Evolutionary conservation across 1,140 invertebrate species (phyloP).

Genomic region (Ladona fulva): DNA sequence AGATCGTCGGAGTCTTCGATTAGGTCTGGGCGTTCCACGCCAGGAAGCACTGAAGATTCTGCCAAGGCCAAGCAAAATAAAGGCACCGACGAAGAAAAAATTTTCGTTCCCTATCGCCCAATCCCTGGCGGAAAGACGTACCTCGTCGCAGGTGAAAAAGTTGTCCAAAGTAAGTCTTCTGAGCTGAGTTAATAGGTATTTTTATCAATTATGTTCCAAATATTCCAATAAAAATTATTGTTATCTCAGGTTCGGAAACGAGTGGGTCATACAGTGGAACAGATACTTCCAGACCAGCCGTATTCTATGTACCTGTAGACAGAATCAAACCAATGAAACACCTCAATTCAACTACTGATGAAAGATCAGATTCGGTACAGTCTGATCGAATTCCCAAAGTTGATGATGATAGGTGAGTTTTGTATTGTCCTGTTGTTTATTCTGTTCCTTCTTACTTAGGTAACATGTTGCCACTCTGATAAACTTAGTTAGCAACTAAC

Average conservation of each 20-base stretch:
- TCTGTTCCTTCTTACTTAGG: too few relatives aligned
- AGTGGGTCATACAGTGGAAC: background rate
- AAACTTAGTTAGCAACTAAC: too few relatives aligned
- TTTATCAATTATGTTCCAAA: too few relatives aligned
- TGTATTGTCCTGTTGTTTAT: too few relatives aligned
- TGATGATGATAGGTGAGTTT: too few relatives aligned
- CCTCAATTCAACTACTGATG: too few relatives aligned
- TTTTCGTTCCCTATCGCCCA: background rate
- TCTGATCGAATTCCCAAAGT: too few relatives aligned
- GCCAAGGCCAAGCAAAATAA: background rate
- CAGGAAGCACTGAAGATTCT: background rate
- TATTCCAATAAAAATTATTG: background rate
- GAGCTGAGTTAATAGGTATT: background rate
- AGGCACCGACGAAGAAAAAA: background rate
- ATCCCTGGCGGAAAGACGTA: background rate
- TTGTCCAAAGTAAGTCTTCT: background rate
- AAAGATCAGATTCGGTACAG: too few relatives aligned
- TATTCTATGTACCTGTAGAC: background rate
- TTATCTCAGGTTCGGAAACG: background rate
- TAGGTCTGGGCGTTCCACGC: background rate
- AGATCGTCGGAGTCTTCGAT: background rate
- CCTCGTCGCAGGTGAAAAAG: background rate
- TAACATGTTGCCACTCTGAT: too few relatives aligned
- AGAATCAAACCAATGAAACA: background rate
- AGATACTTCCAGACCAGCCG: background rate